phyloP scores from a whole-genome alignment of 2,797 vertebrate genomes.

The Bradypus variegatus region DNA sequence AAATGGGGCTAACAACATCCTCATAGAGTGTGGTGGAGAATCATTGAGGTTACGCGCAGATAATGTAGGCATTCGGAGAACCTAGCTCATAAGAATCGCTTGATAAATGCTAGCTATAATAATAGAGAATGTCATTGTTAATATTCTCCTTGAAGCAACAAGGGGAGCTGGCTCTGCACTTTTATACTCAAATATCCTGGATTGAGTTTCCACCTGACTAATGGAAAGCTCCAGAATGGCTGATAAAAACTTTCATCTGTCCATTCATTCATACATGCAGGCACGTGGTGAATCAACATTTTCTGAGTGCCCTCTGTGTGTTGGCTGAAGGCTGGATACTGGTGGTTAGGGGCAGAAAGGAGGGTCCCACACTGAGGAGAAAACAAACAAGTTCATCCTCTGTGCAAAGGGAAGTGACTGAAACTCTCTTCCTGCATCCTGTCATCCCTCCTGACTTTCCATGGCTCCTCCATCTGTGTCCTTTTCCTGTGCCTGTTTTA shows the following conservation, averaged over 20 bases:
- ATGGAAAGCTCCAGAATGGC: not conserved
- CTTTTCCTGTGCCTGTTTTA: constrained; percentile 26
- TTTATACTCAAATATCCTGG: not conserved
- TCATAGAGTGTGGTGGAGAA: not conserved
- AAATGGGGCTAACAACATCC: not conserved
- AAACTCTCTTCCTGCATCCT: not conserved
- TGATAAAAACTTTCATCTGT: not conserved
- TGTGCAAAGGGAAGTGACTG: not conserved
- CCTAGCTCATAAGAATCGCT: rapidly evolving
- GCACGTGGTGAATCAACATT: not conserved
- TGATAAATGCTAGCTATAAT: not conserved
- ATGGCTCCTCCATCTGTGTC: constrained; percentile 3
- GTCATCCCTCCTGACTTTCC: not conserved
- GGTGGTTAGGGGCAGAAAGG: not conserved
- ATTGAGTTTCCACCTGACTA: not conserved
- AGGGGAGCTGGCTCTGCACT: no score
- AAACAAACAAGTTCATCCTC: not conserved
- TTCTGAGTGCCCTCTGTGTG: not conserved
- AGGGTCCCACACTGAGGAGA: no score
- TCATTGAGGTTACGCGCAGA: not conserved
- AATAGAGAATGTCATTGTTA: no score
- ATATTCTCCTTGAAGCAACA: not conserved
- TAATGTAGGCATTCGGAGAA: not conserved
- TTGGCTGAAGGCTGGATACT: not conserved
- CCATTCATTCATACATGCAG: not conserved